phyloP scores from a whole-genome alignment of 2,113 vertebrate genomes.

The Hydrolagus affinis region DNA sequence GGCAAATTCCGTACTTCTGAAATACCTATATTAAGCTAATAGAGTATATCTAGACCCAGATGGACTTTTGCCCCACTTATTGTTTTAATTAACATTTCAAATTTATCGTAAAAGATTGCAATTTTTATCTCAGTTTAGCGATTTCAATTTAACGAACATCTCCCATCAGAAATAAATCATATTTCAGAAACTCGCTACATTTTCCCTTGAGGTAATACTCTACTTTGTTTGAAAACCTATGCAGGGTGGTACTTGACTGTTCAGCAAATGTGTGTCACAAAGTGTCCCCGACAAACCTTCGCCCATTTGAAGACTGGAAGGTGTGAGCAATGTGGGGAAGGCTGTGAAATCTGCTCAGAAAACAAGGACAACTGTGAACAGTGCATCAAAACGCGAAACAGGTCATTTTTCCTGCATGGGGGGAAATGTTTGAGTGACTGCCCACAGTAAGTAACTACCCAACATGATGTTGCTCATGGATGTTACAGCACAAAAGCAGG shows the following conservation, averaged over 20 bases:
- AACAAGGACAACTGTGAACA: slow-evolving; percentile 49
- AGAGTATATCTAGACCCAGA: too few relatives aligned
- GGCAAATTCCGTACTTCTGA: too few relatives aligned
- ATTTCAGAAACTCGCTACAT: background rate
- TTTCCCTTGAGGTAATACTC: background rate
- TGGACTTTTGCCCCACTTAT: background rate
- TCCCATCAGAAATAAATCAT: too few relatives aligned
- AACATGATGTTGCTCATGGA: too few relatives aligned
- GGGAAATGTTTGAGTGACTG: slow-evolving; percentile 64
- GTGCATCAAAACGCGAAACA: slow-evolving; percentile 50
- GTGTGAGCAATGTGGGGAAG: slow-evolving; percentile 64
- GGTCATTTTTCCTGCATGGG: slow-evolving; percentile 56
- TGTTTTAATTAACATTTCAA: background rate
- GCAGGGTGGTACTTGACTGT: slow-evolving; percentile 58
- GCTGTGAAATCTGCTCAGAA: slow-evolving; percentile 60
- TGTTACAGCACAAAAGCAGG: too few relatives aligned
- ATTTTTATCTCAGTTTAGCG: background rate
- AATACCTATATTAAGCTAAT: too few relatives aligned
- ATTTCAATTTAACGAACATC: too few relatives aligned
- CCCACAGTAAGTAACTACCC: slow-evolving; percentile 55
- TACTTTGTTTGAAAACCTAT: slow-evolving; percentile 15
- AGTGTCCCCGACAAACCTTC: slow-evolving; percentile 66
- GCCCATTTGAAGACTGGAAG: slow-evolving; percentile 48
- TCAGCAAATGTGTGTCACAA: slow-evolving; percentile 47
- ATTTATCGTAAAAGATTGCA: background rate